Conservation (phyloP, 2,797 vertebrate genomes). For the Parauchenoglanis ngamensis region DNA sequence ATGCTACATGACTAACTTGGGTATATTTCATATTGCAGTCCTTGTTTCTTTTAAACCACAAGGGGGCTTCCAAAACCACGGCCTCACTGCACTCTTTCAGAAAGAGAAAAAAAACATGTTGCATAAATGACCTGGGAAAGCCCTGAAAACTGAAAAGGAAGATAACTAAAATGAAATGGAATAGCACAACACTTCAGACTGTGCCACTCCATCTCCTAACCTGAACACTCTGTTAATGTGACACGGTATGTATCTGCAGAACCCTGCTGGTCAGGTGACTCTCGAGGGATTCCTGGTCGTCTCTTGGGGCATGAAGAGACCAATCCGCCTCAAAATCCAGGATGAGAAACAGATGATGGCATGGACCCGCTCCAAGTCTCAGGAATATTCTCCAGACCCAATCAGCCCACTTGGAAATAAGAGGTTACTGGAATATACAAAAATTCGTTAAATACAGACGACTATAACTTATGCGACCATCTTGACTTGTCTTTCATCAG, state of each 20-base stretch:
- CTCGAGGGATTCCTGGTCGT: constrained; percentile 87
- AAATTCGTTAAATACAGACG: not conserved
- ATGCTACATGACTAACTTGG: constrained; percentile 1
- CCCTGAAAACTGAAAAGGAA: not conserved
- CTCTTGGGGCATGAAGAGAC: constrained; percentile 87
- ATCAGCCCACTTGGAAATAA: constrained; percentile 71
- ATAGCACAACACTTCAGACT: not conserved
- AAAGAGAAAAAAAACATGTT: not conserved
- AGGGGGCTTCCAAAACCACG: constrained; percentile 11
- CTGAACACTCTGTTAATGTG: not conserved
- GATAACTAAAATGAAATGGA: not conserved
- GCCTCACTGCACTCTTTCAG: not conserved
- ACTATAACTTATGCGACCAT: not conserved
- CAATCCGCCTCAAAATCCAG: constrained; percentile 89
- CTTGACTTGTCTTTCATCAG: not conserved
- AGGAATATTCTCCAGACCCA: constrained; percentile 64
- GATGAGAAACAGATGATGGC: constrained; percentile 83
- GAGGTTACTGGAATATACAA: constrained; percentile 70
- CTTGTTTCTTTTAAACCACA: constrained; percentile 1
- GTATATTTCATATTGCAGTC: not conserved
- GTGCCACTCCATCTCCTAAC: constrained; percentile 16
- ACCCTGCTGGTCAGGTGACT: constrained; percentile 68
- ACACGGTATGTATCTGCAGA: constrained; percentile 14
- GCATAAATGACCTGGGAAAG: not conserved
- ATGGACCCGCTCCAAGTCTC: constrained; percentile 54